phyloP scores from a whole-genome alignment of 35 echinoderm and acorn worm species.

The Ptychodera flava region DNA sequence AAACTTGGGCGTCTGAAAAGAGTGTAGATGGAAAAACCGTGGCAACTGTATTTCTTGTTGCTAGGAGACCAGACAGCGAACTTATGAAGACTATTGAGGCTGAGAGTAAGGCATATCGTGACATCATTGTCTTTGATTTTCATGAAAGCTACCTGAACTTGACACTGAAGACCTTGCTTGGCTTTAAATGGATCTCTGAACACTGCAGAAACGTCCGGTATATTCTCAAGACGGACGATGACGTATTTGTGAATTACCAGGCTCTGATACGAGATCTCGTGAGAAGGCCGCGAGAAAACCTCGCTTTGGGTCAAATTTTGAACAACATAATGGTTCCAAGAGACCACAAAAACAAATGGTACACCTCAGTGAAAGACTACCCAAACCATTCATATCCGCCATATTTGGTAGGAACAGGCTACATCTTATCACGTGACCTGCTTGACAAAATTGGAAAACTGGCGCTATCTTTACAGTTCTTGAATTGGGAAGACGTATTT shows the following conservation, averaged over 20 bases:
- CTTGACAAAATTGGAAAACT: neutral
- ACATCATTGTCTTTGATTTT: constrained; percentile 15
- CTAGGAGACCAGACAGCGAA: neutral
- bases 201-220: constrained; percentile 2
- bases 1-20: constrained; percentile 1
- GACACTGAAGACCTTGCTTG: constrained; percentile 13
- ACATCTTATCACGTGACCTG: constrained; percentile 64
- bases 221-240: constrained; percentile 16
- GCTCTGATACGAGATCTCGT: neutral
- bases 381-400: constrained; percentile 40
- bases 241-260: constrained; percentile 22
- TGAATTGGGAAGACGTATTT: constrained; percentile 90
- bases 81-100: neutral
- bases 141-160: constrained; percentile 23
- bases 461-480: constrained; percentile 3
- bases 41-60: constrained; percentile 15
- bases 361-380: constrained; percentile 37
- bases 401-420: constrained; percentile 55
- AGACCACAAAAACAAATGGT: constrained; percentile 59
- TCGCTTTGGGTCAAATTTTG: neutral
- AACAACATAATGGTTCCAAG: neutral
- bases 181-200: constrained; percentile 27
- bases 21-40: constrained; percentile 6
- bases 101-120: constrained; percentile 6
- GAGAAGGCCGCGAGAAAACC: neutral